Conservation (phyloP, 1,140 invertebrate genomes). For the Sitophilus oryzae region DNA sequence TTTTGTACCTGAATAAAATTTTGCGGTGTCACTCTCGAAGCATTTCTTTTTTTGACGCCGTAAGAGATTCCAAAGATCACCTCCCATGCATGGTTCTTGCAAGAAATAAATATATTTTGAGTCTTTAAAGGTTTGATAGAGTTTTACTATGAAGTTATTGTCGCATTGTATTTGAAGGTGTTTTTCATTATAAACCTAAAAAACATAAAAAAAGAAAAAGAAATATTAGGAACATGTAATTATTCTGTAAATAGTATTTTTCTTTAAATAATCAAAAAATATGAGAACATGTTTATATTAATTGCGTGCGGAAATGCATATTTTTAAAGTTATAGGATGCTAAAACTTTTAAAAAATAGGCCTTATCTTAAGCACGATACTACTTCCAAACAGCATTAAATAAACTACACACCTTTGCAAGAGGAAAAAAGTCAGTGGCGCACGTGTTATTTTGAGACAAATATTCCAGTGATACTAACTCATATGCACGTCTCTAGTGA, state of each 20-base stretch:
- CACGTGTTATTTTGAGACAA: conserved; percentile 58
- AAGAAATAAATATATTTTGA: conserved; percentile 94
- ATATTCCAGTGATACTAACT: too few species aligned
- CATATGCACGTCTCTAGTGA: too few species aligned
- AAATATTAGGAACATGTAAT: conserved; percentile 64
- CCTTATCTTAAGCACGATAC: too few species aligned
- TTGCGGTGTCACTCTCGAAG: conserved; percentile 79
- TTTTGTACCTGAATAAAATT: conserved; percentile 67
- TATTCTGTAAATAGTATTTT: conserved; percentile 76
- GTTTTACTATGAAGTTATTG: conserved; percentile 50
- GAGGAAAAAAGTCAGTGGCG: too few species aligned
- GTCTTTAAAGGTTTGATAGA: conserved; percentile 92
- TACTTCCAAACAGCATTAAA: conserved; percentile 67
- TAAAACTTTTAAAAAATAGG: too few species aligned
- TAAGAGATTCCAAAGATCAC: conserved; percentile 95
- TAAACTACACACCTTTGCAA: conserved; percentile 65
- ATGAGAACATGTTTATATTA: too few species aligned
- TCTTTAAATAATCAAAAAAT: too few species aligned
- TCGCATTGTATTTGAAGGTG: conserved; percentile 78
- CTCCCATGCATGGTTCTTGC: conserved; percentile 93
- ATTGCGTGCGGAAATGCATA: too few species aligned
- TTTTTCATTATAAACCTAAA: conserved; percentile 92
- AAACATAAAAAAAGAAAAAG: conserved; percentile 66
- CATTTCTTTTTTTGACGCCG: conserved; percentile 63
- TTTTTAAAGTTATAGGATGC: too few species aligned